Percentiles rank a stretch among this genome's conserved stretches.
Evolutionary conservation across 2,888 invertebrate genomes (phyloP).

Genomic region (Pycnomerus fuliginosus): DNA sequence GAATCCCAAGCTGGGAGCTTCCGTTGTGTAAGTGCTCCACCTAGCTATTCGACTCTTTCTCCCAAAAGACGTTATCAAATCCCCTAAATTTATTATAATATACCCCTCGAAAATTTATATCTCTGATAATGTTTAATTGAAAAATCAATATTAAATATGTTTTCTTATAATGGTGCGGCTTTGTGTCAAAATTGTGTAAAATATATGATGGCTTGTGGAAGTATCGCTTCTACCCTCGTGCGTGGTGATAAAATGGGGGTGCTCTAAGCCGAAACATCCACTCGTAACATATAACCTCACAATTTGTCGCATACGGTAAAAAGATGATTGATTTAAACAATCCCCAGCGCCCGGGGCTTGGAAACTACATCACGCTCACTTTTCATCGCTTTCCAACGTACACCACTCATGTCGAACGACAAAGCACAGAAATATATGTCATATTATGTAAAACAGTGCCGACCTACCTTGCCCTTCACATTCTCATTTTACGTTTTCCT

Average conservation of each 20-base stretch:
- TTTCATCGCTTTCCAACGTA: conserved; percentile 23
- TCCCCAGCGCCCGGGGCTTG: conserved; percentile 28
- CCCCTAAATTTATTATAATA: conserved; percentile 26
- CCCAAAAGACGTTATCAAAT: conserved; percentile 15
- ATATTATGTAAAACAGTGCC: too few species aligned
- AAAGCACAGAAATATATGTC: conserved; percentile 18
- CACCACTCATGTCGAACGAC: conserved; percentile 15
- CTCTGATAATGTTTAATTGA: conserved; percentile 30
- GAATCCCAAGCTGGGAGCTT: conserved; percentile 40
- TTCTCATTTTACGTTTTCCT: too few species aligned
- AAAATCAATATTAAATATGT: conserved; percentile 30
- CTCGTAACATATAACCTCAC: conserved; percentile 35
- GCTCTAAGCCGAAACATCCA: conserved; percentile 35
- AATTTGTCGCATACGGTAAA: conserved; percentile 40
- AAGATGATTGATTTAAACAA: conserved; percentile 43
- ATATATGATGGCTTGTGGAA: conserved; percentile 30
- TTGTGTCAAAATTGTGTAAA: conserved; percentile 21
- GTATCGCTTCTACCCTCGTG: conserved; percentile 28
- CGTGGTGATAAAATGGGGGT: conserved; percentile 30
- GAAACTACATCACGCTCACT: conserved; percentile 30
- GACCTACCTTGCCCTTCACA: too few species aligned
- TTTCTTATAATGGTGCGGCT: conserved; percentile 26
- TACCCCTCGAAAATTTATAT: conserved; percentile 29
- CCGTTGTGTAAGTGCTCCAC: conserved; percentile 21
- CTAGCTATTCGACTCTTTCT: conserved; percentile 6